These are phyloP conservation scores for Phallusia fumigata DNA, from an alignment of 23 tunicate species.

Conservation along the genomic window DNA sequence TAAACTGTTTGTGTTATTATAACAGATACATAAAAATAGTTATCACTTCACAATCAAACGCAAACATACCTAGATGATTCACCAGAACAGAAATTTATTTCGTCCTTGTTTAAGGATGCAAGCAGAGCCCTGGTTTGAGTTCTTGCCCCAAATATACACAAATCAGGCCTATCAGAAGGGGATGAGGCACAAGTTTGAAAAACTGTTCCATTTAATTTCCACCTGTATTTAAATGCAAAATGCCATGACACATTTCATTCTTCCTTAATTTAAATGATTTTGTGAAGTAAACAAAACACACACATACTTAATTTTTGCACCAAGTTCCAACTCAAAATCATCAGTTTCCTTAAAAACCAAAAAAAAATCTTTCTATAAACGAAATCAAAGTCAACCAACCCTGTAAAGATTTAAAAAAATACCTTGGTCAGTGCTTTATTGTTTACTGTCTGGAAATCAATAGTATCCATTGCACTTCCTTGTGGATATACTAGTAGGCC, in stretches of 20 bases:
- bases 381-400: neutral
- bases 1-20: neutral
- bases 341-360: neutral
- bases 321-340: neutral
- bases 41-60: neutral
- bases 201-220: neutral
- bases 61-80: neutral
- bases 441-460: neutral
- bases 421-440: neutral
- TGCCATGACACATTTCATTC: neutral
- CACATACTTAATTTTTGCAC: neutral
- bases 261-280: neutral
- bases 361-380: neutral
- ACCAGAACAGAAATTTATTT: neutral
- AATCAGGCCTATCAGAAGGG: neutral
- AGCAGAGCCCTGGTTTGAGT: neutral
- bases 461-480: neutral
- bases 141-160: neutral
- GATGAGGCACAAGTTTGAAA: neutral
- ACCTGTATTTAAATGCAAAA: neutral
- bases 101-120: neutral
- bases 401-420: neutral
- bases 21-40: neutral
- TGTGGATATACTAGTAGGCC: neutral
- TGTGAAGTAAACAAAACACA: too few relatives aligned